Base-by-base conservation (phyloP, 2,113 vertebrate species). In the Dermatemys mawii region DNA sequence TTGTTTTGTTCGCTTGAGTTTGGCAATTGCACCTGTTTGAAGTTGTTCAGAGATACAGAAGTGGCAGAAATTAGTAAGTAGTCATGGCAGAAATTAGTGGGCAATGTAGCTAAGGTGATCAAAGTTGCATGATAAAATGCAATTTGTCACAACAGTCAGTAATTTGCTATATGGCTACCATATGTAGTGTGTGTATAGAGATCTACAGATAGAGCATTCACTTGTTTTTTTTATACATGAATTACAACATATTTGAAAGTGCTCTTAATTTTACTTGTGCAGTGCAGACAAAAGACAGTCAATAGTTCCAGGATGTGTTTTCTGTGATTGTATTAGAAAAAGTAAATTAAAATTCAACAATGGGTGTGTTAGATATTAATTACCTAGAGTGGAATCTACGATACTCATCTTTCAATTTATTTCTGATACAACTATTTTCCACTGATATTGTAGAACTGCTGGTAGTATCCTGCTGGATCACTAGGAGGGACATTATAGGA, bases 1-100 rank as follows among this genome's bases (percentile, higher is more conserved):
- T 80, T 85, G 92, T 93, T 95, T 80, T 57, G 16, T 81, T 90
- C 80, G 32, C 82, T 90, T 89, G 90, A 94, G 90, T 92, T 93
- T 55, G 70, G 70, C 81, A 96, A 63, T 70, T 91, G 26, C 26
- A 55, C 54, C 26, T 55, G 29, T 63, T 89, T 90, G 73, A 96
- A 87, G 87, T n/a, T 78, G 78, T 11, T 49, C 76, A 41, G 51
- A 81, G 35, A 94, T 17, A 53, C 2, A 87, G 63, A 92, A 90
- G 94, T 63, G 78, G 83, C 78, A 55, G 10, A 86, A 92, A 82
- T 29, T 60, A 63, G 51, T 53, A 22, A 93, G 38, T 48, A 89
- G 88, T 44, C n/a, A 46, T 35, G 53, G 85, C 73, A 55, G 10
- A 86, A 92, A 82, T 26, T 60, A 63, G 76, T 70, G n/a, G 55